phyloP scores from a whole-genome alignment of 53 echinoderm and acorn worm genomes.

The Holothuria scabra region DNA sequence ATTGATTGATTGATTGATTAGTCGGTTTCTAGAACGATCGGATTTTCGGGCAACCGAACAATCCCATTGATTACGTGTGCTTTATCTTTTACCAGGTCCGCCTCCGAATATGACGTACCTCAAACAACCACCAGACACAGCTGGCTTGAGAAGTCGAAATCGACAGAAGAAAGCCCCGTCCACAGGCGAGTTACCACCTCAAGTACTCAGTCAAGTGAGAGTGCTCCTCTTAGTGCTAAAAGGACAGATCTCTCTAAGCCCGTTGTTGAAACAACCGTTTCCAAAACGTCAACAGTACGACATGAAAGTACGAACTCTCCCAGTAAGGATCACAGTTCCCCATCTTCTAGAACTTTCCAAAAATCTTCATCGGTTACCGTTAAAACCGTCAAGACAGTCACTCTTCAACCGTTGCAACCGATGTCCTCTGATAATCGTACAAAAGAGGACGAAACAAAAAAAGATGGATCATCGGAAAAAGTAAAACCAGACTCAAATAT shows the following conservation, averaged over 20 bases:
- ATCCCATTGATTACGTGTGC: neutral
- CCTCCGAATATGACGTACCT: slow-evolving; percentile 32
- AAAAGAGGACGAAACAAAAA: neutral
- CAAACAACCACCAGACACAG: slow-evolving; percentile 3
- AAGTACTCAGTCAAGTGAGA: neutral
- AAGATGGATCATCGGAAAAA: neutral
- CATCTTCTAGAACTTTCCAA: slow-evolving; percentile 26
- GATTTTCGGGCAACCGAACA: neutral
- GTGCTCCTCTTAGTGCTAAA: neutral
- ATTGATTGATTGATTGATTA: neutral
- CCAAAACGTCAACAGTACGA: slow-evolving; percentile 35
- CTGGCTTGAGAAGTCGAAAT: slow-evolving; percentile 11
- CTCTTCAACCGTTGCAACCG: slow-evolving; percentile 15
- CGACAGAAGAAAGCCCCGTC: slow-evolving; percentile 19
- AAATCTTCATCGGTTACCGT: slow-evolving; percentile 38
- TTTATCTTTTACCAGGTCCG: slow-evolving; percentile 11
- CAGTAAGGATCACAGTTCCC: slow-evolving; percentile 10
- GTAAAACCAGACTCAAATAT: neutral
- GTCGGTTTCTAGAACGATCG: neutral
- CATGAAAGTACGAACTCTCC: slow-evolving; percentile 31
- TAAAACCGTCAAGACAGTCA: slow-evolving; percentile 41
- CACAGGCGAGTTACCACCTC: neutral
- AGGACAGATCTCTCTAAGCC: neutral
- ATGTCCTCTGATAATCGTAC: neutral
- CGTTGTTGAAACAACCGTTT: slow-evolving; percentile 22